These are phyloP conservation scores for Albula glossodonta DNA, from an alignment of 2,113 vertebrate genomes.

Conservation along the genomic window DNA sequence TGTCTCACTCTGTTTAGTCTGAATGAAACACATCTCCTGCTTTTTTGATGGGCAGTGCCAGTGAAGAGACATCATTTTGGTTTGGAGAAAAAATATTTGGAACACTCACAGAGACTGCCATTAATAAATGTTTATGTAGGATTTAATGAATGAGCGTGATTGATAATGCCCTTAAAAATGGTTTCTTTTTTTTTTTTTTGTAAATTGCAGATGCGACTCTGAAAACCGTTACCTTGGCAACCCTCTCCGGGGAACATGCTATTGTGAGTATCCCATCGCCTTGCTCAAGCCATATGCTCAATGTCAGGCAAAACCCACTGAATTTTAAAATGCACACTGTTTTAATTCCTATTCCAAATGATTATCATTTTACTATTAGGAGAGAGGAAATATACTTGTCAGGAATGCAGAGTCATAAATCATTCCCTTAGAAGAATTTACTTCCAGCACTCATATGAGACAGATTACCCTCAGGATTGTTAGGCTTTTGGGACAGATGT, in stretches of 20 bases:
- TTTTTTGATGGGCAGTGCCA: too few species aligned
- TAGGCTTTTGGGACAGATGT: neutral
- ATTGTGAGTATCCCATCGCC: slow-evolving; percentile 86
- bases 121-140: neutral
- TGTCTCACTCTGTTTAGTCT: too few species aligned
- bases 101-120: neutral
- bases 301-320: neutral
- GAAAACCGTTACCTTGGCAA: slow-evolving; percentile 99
- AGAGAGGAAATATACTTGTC: neutral
- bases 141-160: neutral
- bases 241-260: slow-evolving; percentile 97
- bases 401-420: neutral
- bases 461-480: neutral
- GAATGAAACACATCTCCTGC: too few species aligned
- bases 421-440: neutral
- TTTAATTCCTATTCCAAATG: neutral
- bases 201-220: slow-evolving; percentile 89
- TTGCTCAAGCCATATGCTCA: neutral
- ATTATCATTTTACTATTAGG: neutral
- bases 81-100: neutral
- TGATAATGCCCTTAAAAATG: neutral
- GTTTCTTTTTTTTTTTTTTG: slow-evolving; percentile 46
- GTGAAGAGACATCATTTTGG: neutral
- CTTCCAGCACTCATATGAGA: neutral
- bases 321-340: neutral